Evolutionary conservation across 2,888 invertebrate species (phyloP), one percentile per base, ranked within the genome.

Genomic region (Panorpa germanica): DNA sequence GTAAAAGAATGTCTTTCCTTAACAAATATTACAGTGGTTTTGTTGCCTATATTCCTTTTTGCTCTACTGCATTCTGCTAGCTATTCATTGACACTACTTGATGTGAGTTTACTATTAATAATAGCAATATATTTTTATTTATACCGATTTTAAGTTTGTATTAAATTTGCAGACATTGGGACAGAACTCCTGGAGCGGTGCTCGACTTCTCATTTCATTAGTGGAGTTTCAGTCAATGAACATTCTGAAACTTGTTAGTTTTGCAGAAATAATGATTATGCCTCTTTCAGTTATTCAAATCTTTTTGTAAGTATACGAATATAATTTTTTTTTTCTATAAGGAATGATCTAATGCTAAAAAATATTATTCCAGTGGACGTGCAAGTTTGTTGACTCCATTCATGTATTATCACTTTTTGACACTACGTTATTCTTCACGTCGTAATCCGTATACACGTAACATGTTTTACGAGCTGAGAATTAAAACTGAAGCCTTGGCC

Each of bases 361-460:
- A 24, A 14, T 32, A 37, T 40, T 37, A 37, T 59, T 63, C 28
- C 61, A 95, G 93, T 55, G 93, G 93, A 16, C 72, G 76, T 55
- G 82, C 82, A 46, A 83, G 82, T 16, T 59, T 96, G 34, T 60
- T 96, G 46, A 81, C 91, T 9, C 93, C 95, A 25, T 82, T 98
- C 57, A 71, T 93, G 45, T 98, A 96, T 64, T 96, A 93, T 58
- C 85, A 95, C 52, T 98, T 98, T 59, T 61, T 98, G 45, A 70
- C 76, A 35, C 69, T 88, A 50, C 75, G 98, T 36, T 91, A 96
- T 59, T 63, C 80, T 36, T 96, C 96, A 5, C 70, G 88, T 34
- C 74, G 98, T 43, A 98, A 98, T 64, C 93, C 95, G 1, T 88
- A 86, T 60, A 90, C 90, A 31, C 74, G 90, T 49, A 88, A 76